These are phyloP conservation scores for Epinephelus moara DNA, from an alignment of 2,113 vertebrate genomes.

Conservation along the genomic window DNA sequence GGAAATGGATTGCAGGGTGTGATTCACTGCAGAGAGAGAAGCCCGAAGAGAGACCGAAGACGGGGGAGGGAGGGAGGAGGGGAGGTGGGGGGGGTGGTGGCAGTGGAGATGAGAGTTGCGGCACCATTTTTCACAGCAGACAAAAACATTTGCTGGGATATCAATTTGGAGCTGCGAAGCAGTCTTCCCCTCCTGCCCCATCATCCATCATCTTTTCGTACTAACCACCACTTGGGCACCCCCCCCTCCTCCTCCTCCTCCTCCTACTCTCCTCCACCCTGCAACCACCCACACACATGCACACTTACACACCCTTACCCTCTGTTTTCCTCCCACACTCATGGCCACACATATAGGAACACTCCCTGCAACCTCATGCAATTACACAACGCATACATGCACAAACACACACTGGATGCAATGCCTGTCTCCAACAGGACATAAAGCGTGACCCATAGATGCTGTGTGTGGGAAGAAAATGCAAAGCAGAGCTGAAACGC, in stretches of 20 bases:
- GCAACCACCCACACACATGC: conserved; percentile 31
- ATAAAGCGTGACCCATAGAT: conserved; percentile 50
- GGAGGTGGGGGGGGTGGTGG: conserved; percentile 17
- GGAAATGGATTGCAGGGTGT: conserved; percentile 74
- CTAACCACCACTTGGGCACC: conserved; percentile 70
- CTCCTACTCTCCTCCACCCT: neutral
- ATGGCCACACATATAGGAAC: conserved; percentile 38
- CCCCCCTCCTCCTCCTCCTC: neutral
- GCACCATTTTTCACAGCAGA: conserved; percentile 99
- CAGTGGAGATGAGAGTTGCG: conserved; percentile 87
- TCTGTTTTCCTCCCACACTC: conserved; percentile 44
- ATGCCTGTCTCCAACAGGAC: conserved; percentile 7
- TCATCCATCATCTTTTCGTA: conserved; percentile 97
- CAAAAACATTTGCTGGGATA: conserved; percentile 99
- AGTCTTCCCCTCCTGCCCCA: conserved; percentile 94
- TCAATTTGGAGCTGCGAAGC: conserved; percentile 92
- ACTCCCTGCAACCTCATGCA: conserved; percentile 41
- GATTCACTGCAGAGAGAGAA: conserved; percentile 73
- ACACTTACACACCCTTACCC: conserved; percentile 47
- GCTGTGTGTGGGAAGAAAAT: conserved; percentile 63
- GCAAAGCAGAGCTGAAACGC: conserved; percentile 53
- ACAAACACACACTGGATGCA: conserved; percentile 1
- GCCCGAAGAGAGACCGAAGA: conserved; percentile 22
- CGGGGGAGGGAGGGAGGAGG: neutral
- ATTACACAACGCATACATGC: conserved; percentile 32